These are phyloP conservation scores for Lottia scabra DNA, from an alignment of 2,888 invertebrate species.

Conservation along the genomic window DNA sequence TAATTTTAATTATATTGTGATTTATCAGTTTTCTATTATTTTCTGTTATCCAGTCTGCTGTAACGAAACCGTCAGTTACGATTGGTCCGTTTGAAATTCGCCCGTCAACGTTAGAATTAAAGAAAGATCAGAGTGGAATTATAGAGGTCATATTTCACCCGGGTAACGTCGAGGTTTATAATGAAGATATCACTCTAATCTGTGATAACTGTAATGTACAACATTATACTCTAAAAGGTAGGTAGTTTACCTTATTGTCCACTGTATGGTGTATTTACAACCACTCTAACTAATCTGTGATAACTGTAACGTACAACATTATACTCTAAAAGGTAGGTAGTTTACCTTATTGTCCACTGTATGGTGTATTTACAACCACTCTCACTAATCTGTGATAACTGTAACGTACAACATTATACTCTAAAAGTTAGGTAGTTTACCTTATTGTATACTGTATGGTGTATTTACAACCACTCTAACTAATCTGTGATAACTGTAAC, in stretches of 20 bases:
- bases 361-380: too few species aligned
- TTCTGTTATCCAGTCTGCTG: constrained; percentile 55
- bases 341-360: too few species aligned
- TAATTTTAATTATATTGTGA: not conserved
- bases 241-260: not conserved
- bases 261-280: too few species aligned
- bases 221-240: constrained; percentile 63
- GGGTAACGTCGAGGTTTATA: constrained; percentile 44
- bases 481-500: too few species aligned
- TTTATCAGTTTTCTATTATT: too few species aligned
- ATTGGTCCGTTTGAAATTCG: constrained; percentile 65
- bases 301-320: too few species aligned
- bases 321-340: too few species aligned
- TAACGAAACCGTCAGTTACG: constrained; percentile 37
- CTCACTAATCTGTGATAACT: constrained; percentile 68
- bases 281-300: too few species aligned
- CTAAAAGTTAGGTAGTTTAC: constrained; percentile 53
- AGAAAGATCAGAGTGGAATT: constrained; percentile 49
- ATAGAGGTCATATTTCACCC: constrained; percentile 67
- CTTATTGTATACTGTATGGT: too few species aligned
- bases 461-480: too few species aligned
- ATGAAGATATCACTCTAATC: constrained; percentile 60
- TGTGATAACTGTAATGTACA: constrained; percentile 69
- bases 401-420: constrained; percentile 62
- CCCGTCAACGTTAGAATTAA: constrained; percentile 65